Conservation (phyloP, 2,113 vertebrate species). For the Psammodynastes pulverulentus region DNA sequence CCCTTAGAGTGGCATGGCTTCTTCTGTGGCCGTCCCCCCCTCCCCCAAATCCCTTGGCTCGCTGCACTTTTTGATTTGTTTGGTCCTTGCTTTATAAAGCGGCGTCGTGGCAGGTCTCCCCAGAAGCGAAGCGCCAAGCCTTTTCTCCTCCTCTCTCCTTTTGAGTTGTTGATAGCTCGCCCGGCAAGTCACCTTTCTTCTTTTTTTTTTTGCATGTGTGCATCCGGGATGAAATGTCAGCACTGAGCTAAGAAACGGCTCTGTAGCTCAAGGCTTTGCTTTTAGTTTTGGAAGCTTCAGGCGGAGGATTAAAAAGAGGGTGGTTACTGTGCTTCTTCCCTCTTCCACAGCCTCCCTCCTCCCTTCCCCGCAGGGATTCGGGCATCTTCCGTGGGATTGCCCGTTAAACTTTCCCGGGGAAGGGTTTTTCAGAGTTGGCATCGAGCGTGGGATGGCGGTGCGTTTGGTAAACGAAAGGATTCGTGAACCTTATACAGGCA, state of each 20-base stretch:
- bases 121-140: not conserved
- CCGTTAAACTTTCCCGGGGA: not conserved
- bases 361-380: not conserved
- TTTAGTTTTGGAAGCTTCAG: not conserved
- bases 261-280: not conserved
- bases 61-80: not conserved
- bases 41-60: conserved; percentile 12
- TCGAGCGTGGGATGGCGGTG: not conserved
- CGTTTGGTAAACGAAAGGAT: not conserved
- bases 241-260: not conserved
- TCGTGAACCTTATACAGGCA: not conserved
- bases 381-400: not conserved
- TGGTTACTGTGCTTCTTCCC: not conserved
- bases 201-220: not conserved
- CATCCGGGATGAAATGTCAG: conserved; percentile 14
- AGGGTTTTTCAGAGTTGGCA: not conserved
- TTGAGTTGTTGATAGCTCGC: not conserved
- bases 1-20: not conserved
- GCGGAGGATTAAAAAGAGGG: not conserved
- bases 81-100: not conserved
- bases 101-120: not conserved
- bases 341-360: too few species aligned
- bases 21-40: not conserved
- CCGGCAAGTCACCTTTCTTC: conserved; percentile 2
- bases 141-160: not conserved